phyloP scores from a whole-genome alignment of 1,140 invertebrate species.

The Euwallacea fornicatus region DNA sequence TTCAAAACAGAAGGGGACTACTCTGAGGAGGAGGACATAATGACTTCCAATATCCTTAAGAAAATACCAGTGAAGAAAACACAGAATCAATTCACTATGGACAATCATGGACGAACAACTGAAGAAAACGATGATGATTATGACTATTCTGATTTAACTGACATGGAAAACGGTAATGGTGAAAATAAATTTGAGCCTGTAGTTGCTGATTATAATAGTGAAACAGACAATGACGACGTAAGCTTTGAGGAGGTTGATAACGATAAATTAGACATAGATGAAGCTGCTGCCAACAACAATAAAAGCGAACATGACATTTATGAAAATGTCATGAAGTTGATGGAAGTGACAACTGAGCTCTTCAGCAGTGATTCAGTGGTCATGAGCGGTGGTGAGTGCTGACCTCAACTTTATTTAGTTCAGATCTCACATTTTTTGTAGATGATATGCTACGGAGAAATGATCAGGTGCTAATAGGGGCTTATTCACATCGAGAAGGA shows the following conservation, averaged over 20 bases:
- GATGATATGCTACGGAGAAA: constrained; percentile 2
- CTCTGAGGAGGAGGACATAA: constrained; percentile 37
- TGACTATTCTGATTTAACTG: constrained; percentile 31
- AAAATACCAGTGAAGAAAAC: constrained; percentile 30
- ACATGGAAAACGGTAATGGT: constrained; percentile 21
- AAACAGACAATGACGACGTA: constrained; percentile 11
- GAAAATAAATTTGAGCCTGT: not conserved
- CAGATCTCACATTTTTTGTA: not conserved
- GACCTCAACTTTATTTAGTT: not conserved
- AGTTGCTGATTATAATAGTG: not conserved
- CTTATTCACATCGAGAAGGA: not conserved
- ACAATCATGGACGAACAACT: constrained; percentile 10
- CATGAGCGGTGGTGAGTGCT: not conserved
- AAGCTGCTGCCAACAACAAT: constrained; percentile 1
- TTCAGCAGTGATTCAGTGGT: not conserved
- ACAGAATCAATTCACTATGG: constrained; percentile 28
- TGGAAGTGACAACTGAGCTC: not conserved
- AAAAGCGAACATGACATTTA: constrained; percentile 4
- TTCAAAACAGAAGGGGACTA: constrained; percentile 36
- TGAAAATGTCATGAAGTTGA: not conserved
- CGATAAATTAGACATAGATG: constrained; percentile 9
- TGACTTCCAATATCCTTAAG: not conserved
- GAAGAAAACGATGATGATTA: constrained; percentile 39
- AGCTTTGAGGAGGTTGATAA: constrained; percentile 9
- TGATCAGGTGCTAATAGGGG: not conserved